Evolutionary conservation across 1,140 invertebrate genomes (phyloP).

Genomic region (Trachymyrmex septentrionalis): DNA sequence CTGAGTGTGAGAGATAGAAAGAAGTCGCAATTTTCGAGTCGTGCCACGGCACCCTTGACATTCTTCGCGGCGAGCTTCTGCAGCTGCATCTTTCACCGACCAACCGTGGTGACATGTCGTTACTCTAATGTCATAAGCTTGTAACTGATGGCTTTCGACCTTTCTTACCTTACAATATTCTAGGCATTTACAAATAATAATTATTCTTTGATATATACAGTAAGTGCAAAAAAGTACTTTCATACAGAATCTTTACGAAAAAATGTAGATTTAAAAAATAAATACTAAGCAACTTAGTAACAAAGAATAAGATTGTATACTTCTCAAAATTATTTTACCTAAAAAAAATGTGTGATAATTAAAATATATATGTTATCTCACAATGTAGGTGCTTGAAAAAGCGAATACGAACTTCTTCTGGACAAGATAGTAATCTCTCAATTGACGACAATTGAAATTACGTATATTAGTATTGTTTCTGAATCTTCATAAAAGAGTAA

Average conservation of each 20-base stretch:
- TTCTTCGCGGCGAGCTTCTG: conserved; percentile 79
- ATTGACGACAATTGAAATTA: neutral
- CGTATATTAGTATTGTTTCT: neutral
- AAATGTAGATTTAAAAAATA: too few species aligned
- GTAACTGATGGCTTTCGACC: neutral
- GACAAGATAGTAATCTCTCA: neutral
- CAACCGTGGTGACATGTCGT: conserved; percentile 22
- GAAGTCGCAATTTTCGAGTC: conserved; percentile 74
- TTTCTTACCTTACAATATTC: neutral
- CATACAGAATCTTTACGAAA: too few species aligned
- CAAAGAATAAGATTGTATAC: too few species aligned
- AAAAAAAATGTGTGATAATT: too few species aligned
- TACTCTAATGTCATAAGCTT: conserved; percentile 23
- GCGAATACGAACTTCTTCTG: neutral
- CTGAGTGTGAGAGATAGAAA: conserved; percentile 66
- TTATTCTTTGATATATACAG: neutral
- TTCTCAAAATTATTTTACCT: too few species aligned
- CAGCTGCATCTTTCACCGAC: conserved; percentile 54
- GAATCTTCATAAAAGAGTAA: neutral
- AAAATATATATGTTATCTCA: too few species aligned
- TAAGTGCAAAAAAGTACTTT: too few species aligned
- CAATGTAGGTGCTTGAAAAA: neutral
- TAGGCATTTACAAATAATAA: neutral
- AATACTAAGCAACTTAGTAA: too few species aligned
- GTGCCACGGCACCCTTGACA: conserved; percentile 82